Evolutionary conservation across 2,113 vertebrate species (phyloP), one percentile per base, ranked within the genome.

Genomic region (Trogon melanurus): DNA sequence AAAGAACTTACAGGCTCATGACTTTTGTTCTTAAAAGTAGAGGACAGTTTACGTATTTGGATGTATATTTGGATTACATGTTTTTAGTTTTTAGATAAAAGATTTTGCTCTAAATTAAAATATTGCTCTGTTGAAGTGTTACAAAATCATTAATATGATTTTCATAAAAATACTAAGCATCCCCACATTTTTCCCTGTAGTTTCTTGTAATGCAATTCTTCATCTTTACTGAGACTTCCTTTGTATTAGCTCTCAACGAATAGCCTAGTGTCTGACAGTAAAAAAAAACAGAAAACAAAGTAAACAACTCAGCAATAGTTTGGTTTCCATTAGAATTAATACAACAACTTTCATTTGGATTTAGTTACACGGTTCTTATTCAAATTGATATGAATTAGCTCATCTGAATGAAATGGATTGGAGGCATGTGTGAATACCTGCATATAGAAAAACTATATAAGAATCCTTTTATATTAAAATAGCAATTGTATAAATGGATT

Each of bases 151-250:
- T 41, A 75, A 29, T 53, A 56, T 30, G 45, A 56, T 91, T 78
- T 95, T 91, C 30, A 41, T 84, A 34, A 86, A 78, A 92, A 53
- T 79, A 58, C 9, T 48, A n/a, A 83, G 5, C 21, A 79, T 69
- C 66, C 75, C 79, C 16, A 74, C 7, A 57, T 83, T 69, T 94
- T 38, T 62, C 44, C 13, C 90, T 79, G 10, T 2, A 61, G 29
- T 72, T 95, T 91, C 30, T 61, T 85, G 47, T 22, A 29, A 79
- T 91, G n/a, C 15, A 90, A 16, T 83, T 93, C 66, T 94, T 80
- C 34, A 21, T 27, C 9, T 61, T 84, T 91, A 71, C 87, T 47
- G 23, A 79, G 30, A 56, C 66, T 73, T 34, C n/a, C 34, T 69
- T 12, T 82, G 19, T 9, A 2, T 73, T 27, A 65, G 11, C 47